Evolutionary conservation across 2,888 invertebrate genomes (phyloP).

Genomic region (Hybos culiciformis): DNA sequence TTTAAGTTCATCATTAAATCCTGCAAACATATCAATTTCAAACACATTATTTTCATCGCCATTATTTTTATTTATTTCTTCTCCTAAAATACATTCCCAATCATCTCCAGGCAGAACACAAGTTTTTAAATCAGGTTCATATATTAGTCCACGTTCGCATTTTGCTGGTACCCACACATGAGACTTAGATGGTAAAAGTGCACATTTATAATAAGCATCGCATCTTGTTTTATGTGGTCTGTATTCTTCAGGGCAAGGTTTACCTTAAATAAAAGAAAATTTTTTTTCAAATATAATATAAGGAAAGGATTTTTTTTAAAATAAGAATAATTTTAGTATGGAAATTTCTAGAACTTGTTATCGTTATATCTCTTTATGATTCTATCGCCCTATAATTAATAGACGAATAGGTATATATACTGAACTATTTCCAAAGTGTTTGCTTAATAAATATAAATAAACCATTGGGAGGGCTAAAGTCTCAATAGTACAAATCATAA

Average conservation of each 20-base stretch:
- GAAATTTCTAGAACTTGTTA: no score
- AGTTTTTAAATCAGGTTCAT: slow-evolving; percentile 28
- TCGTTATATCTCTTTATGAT: no score
- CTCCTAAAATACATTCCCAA: slow-evolving; percentile 32
- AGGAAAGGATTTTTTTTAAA: background rate
- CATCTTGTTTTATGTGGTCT: slow-evolving; percentile 32
- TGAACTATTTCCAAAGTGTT: no score
- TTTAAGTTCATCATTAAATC: background rate
- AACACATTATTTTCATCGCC: background rate
- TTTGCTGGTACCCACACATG: slow-evolving; percentile 31
- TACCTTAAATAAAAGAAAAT: slow-evolving; percentile 19
- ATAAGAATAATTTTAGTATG: no score
- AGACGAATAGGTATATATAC: no score
- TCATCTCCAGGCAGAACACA: slow-evolving; percentile 35
- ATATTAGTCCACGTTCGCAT: slow-evolving; percentile 31
- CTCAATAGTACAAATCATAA: no score
- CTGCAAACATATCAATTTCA: slow-evolving; percentile 2
- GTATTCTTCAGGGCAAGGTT: slow-evolving; percentile 31
- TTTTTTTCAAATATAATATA: background rate
- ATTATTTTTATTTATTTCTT: background rate
- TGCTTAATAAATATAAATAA: no score
- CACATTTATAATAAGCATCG: slow-evolving; percentile 31
- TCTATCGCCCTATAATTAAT: no score
- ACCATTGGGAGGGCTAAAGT: no score
- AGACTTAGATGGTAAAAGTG: slow-evolving; percentile 20